These are phyloP conservation scores for Oreotragus oreotragus DNA, from an alignment of 2,113 vertebrate genomes.

Conservation along the genomic window DNA sequence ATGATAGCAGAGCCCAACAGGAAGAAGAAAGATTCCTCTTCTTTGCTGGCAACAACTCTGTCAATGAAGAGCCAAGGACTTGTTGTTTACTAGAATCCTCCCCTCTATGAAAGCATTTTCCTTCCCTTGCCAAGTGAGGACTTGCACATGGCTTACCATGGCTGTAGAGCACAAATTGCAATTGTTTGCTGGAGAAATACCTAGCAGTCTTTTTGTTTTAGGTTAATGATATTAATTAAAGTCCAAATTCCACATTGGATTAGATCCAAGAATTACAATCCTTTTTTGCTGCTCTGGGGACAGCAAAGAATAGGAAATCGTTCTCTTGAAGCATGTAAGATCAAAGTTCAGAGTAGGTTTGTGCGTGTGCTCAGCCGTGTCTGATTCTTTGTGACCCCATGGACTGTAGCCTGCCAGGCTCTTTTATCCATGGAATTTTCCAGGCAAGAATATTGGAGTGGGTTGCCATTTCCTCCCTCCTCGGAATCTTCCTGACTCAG, in stretches of 20 bases:
- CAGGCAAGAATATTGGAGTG: background rate
- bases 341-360: background rate
- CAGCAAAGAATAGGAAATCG: background rate
- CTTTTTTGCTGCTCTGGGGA: background rate
- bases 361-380: background rate
- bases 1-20: background rate
- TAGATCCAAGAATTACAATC: background rate
- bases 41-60: background rate
- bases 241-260: background rate
- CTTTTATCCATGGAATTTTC: background rate
- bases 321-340: background rate
- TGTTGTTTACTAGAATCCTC: background rate
- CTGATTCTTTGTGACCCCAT: background rate
- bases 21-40: background rate
- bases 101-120: background rate
- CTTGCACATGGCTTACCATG: background rate
- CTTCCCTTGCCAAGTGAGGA: background rate
- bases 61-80: background rate
- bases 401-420: background rate
- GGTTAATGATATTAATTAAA: background rate
- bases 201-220: background rate
- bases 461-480: background rate
- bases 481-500: background rate
- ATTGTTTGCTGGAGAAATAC: background rate
- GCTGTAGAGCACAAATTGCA: background rate